A percentile compares a stretch with the other conserved stretches of the same genome.
These are phyloP conservation scores for Xiphophorus birchmanni DNA, from an alignment of 2,797 vertebrate genomes.

Conservation along the genomic window DNA sequence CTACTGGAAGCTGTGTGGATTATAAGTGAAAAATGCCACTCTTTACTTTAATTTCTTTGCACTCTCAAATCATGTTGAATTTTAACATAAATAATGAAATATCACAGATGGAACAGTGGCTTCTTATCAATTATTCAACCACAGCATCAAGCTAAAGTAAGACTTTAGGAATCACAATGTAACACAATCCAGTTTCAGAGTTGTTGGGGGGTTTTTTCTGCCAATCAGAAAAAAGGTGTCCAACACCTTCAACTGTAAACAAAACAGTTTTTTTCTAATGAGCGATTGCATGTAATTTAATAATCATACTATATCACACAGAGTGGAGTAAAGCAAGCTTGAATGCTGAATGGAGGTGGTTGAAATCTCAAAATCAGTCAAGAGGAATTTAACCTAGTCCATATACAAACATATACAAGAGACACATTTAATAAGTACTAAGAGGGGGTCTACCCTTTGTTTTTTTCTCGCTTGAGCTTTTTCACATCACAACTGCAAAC, in stretches of 20 bases:
- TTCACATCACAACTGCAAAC: neutral
- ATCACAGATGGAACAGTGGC: constrained; percentile 39
- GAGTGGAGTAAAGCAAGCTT: neutral
- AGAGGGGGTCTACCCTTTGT: neutral
- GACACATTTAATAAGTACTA: neutral
- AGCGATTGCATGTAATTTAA: neutral
- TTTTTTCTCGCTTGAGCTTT: neutral
- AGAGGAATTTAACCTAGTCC: neutral
- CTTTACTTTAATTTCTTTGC: constrained; percentile 9
- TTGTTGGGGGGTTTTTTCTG: too few species aligned
- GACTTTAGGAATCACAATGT: constrained; percentile 9
- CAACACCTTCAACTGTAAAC: neutral
- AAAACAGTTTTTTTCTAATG: neutral
- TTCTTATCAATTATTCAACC: constrained; percentile 61
- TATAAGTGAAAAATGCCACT: constrained; percentile 21
- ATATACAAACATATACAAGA: neutral
- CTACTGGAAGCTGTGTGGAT: constrained; percentile 31
- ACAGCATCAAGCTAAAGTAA: constrained; percentile 28
- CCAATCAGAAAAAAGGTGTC: neutral
- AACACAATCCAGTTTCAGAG: neutral
- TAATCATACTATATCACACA: neutral
- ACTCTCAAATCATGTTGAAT: constrained; percentile 10
- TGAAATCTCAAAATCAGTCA: neutral
- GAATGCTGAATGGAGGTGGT: neutral
- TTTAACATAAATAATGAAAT: constrained; percentile 65